A percentile compares a stretch with the other conserved stretches of the same genome.
Evolutionary conservation across 2,888 invertebrate species (phyloP).

Genomic region (Trimorus sp.): DNA sequence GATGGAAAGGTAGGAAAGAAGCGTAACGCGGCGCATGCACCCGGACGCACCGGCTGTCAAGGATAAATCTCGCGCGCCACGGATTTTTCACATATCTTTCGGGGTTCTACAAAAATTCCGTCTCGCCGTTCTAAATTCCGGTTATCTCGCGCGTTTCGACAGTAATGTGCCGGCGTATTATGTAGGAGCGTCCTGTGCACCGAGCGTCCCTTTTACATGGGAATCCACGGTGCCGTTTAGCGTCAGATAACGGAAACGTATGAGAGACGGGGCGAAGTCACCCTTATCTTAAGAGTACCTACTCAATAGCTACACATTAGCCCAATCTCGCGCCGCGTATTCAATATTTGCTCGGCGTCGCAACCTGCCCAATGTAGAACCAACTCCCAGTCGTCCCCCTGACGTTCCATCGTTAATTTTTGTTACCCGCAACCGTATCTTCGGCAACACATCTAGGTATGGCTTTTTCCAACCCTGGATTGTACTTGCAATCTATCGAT

Average conservation of each 20-base stretch:
- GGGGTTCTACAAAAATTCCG: slow-evolving; percentile 76
- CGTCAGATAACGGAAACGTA: slow-evolving; percentile 82
- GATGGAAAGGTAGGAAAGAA: slow-evolving; percentile 52
- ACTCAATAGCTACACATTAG: slow-evolving; percentile 78
- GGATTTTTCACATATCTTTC: slow-evolving; percentile 74
- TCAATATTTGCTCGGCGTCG: slow-evolving; percentile 50
- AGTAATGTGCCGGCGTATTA: slow-evolving; percentile 81
- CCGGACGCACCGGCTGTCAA: slow-evolving; percentile 60
- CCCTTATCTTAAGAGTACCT: slow-evolving; percentile 80
- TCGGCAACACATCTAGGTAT: too few relatives aligned
- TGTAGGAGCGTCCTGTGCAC: slow-evolving; percentile 75
- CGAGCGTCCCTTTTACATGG: slow-evolving; percentile 75
- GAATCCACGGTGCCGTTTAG: slow-evolving; percentile 79
- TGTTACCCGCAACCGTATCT: too few relatives aligned
- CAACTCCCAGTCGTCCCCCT: too few relatives aligned
- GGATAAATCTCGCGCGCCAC: slow-evolving; percentile 65
- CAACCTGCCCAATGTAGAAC: too few relatives aligned
- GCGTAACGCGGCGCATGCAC: slow-evolving; percentile 52
- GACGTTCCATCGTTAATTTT: too few relatives aligned
- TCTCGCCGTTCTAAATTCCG: slow-evolving; percentile 80
- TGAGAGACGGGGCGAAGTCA: slow-evolving; percentile 79
- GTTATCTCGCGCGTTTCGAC: slow-evolving; percentile 80
- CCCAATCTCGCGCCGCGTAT: slow-evolving; percentile 63
- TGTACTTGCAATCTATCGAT: too few relatives aligned
- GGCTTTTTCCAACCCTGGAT: too few relatives aligned